These are phyloP conservation scores for Caenorhabditis angaria DNA, from an alignment of 2,888 invertebrate genomes.

Conservation along the genomic window DNA sequence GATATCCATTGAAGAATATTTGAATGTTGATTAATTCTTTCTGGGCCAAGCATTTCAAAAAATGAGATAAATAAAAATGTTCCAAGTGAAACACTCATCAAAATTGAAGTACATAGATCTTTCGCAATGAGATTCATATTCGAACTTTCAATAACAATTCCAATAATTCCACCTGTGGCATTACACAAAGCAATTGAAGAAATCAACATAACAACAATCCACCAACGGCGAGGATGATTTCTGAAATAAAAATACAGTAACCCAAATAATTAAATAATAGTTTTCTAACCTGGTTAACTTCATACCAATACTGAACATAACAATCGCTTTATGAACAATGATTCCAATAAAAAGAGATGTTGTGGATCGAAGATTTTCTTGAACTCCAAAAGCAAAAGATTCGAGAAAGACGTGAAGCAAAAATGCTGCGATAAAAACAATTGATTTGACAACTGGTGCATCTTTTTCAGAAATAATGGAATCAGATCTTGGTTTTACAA, in stretches of 20 bases:
- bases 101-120: slow-evolving; percentile 40
- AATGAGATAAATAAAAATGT: slow-evolving; percentile 61
- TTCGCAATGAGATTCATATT: slow-evolving; percentile 41
- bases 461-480: slow-evolving; percentile 9
- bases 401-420: slow-evolving; percentile 55
- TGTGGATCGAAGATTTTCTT: slow-evolving; percentile 38
- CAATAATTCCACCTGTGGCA: slow-evolving; percentile 52
- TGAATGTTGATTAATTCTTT: slow-evolving; percentile 47
- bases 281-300: slow-evolving; percentile 3
- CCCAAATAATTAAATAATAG: too few relatives aligned
- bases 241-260: slow-evolving; percentile 19
- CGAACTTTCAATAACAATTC: slow-evolving; percentile 55
- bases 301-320: slow-evolving; percentile 43
- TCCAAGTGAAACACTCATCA: slow-evolving; percentile 57
- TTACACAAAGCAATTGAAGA: slow-evolving; percentile 36
- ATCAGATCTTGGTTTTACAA: slow-evolving; percentile 2
- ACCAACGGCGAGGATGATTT: slow-evolving; percentile 41
- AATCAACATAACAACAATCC: slow-evolving; percentile 45
- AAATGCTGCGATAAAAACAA: slow-evolving; percentile 50
- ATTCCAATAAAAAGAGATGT: slow-evolving; percentile 59
- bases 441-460: neutral
- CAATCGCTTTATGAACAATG: slow-evolving; percentile 56
- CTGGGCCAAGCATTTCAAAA: slow-evolving; percentile 60
- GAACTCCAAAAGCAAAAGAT: slow-evolving; percentile 61
- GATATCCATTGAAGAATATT: slow-evolving; percentile 54